Evolutionary conservation across 2,113 vertebrate species (phyloP), one percentile per base, ranked within the genome.

Genomic region (Turdus rufiventris): DNA sequence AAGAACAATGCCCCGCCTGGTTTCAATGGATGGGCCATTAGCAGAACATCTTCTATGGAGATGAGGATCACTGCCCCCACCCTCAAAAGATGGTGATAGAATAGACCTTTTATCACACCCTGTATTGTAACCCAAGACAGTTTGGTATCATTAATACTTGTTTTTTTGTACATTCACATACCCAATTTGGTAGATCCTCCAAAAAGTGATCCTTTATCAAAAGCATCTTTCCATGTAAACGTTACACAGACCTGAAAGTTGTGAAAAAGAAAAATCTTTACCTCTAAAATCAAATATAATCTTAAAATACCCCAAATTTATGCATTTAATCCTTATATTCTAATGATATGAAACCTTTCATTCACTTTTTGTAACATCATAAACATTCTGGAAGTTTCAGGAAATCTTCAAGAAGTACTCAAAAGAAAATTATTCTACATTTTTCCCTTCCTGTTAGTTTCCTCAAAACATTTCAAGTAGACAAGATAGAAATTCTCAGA

Each of bases 191-290:
- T 99, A 42, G 99, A 99, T 91, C 99, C 99, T 74, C 99, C 99
- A 92, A 99, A 99, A 70, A 99, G 98, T 4, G 99, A 99, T 91
- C 99, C 99, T 98, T 99, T 99, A 97, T 99, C 99, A 97, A 99
- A 99, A 82, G 99, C 99, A 98, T 99, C 99, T 96, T 99, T 99
- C 99, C 99, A 99, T 1, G 99, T 99, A 97, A 99, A 99, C 31
- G 99, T 99, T 96, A 99, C 97, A 96, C 99, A 99, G 93, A 99
- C 97, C 99, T 99, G 96, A 11, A 96, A 72, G 79, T 70, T 72
- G 81, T 6, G 53, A 71, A 91, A 96, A 21, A 95, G 25, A 94
- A 54, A 78, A 2, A 83, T 34, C 10, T 68, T 92, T 18, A 66
- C 54, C 34, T 53, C 54, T 54, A 36, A 77, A 82, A 71, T 23